Percentiles rank a stretch among this genome's conserved stretches.
Conservation (phyloP, 2,888 invertebrate species). For the Anarsia innoxiella region DNA sequence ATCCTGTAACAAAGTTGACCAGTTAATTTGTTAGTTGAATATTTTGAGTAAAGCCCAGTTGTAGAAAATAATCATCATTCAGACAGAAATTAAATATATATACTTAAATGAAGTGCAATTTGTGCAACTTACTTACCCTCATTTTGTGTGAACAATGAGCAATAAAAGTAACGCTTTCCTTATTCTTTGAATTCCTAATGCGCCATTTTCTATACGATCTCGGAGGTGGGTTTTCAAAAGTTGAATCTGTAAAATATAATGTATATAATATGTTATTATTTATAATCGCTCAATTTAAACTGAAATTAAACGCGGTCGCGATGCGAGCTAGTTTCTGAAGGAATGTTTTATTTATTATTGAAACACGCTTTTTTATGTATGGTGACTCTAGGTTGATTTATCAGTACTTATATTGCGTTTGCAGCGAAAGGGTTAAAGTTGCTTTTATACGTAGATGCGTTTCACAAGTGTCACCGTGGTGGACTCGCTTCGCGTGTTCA, state of each 20-base stretch:
- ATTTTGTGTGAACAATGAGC: constrained; percentile 49
- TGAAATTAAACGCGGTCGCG: not conserved
- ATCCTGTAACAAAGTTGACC: constrained; percentile 32
- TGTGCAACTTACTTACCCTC: constrained; percentile 48
- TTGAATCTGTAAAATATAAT: not conserved
- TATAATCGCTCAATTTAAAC: not conserved
- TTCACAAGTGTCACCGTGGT: too few species aligned
- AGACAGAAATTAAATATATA: too few species aligned
- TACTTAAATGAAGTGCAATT: too few species aligned
- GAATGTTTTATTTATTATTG: not conserved
- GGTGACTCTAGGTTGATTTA: not conserved
- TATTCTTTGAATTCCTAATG: constrained; percentile 23
- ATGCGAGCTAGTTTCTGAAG: not conserved
- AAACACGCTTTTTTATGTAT: not conserved
- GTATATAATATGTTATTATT: not conserved
- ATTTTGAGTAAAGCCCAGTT: too few species aligned
- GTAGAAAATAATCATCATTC: too few species aligned
- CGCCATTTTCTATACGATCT: constrained; percentile 51
- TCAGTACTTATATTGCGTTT: too few species aligned
- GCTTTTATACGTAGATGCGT: too few species aligned
- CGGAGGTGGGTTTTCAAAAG: constrained; percentile 30
- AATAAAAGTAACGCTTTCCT: constrained; percentile 33
- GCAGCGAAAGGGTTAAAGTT: too few species aligned
- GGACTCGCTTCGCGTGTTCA: too few species aligned
- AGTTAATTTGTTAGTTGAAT: too few species aligned